Percentiles rank a stretch among this genome's conserved stretches.
Evolutionary conservation across 2,888 invertebrate genomes (phyloP).

Genomic region (Dryobotodes eremita): DNA sequence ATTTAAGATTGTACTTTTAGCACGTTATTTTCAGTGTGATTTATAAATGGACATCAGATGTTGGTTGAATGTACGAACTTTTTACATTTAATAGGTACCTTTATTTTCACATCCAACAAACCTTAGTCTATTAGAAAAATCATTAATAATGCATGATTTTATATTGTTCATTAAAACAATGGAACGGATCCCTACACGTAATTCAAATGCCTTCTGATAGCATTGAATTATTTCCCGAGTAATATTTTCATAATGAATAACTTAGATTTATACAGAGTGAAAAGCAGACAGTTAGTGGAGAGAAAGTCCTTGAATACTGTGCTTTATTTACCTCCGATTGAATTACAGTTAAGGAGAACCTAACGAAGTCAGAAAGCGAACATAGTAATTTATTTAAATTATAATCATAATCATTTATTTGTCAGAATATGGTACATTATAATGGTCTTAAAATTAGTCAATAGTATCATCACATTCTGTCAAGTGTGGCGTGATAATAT

Average conservation of each 20-base stretch:
- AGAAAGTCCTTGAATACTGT: not conserved
- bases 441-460: not conserved
- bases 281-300: not conserved
- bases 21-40: not conserved
- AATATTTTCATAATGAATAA: slow-evolving; percentile 23
- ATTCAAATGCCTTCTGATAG: slow-evolving; percentile 23
- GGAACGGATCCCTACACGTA: slow-evolving; percentile 11
- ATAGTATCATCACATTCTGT: not conserved
- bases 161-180: slow-evolving; percentile 41
- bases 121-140: slow-evolving; percentile 5
- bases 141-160: slow-evolving; percentile 43
- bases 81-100: slow-evolving; percentile 1
- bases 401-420: not conserved
- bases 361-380: not conserved
- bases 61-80: slow-evolving; percentile 8
- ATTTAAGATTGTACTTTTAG: not conserved
- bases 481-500: not conserved
- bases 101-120: slow-evolving; percentile 28
- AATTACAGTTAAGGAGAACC: not conserved
- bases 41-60: slow-evolving; percentile 8
- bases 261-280: not conserved
- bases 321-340: slow-evolving; percentile 2
- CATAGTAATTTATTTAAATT: not conserved
- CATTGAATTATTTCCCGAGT: slow-evolving; percentile 38
- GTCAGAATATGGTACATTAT: not conserved